phyloP scores from a whole-genome alignment of 2,888 invertebrate species.

The Halictus ligatus region DNA sequence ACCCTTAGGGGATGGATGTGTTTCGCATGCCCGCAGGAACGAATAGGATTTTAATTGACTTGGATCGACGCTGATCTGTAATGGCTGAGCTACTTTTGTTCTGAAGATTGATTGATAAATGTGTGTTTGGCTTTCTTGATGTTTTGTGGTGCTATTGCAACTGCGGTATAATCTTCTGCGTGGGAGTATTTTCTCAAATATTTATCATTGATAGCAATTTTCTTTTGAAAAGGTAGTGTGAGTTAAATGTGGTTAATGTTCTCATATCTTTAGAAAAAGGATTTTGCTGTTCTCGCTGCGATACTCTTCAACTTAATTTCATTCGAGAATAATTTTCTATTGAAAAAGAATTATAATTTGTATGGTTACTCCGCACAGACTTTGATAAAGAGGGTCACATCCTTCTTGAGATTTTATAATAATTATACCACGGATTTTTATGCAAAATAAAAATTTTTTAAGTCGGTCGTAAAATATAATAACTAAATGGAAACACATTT shows the following conservation, averaged over 20 bases:
- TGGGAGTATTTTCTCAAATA: not conserved
- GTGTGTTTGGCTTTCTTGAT: not conserved
- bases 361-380: no score
- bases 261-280: not conserved
- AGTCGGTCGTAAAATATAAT: no score
- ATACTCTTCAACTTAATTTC: no score
- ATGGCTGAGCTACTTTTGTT: not conserved
- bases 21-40: not conserved
- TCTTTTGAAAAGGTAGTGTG: not conserved
- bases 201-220: not conserved
- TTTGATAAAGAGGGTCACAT: no score
- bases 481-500: no score
- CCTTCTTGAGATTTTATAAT: no score
- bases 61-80: not conserved
- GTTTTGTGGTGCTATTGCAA: not conserved
- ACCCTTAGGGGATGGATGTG: not conserved
- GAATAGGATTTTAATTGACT: slow-evolving; percentile 11
- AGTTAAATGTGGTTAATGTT: not conserved
- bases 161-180: not conserved
- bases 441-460: no score
- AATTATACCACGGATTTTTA: no score
- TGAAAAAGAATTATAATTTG: no score
- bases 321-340: no score
- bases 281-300: no score
- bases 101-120: not conserved